Evolutionary conservation across 2,888 invertebrate species (phyloP), one percentile per base, ranked within the genome.

Genomic region (Tridacna crocea): DNA sequence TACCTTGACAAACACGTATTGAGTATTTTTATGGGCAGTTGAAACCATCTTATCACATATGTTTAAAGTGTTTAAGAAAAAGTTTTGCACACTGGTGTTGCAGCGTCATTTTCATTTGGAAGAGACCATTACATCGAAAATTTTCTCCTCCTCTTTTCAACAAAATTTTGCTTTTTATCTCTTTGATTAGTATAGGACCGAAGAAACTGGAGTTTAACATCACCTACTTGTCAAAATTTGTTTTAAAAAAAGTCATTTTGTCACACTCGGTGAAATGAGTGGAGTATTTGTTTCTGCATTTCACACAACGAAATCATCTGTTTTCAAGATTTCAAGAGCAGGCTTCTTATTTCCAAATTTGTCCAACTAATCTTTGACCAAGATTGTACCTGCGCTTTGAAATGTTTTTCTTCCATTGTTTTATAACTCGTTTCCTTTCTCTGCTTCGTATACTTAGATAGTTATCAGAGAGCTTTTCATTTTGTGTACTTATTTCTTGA

Each of bases 41-140:
- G 61, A 48, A 36, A 79, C 66, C 73, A 60, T 79, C 60, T 79
- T 75, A 60, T 27, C 51, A 55, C 75, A 75, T 8, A 75, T 75
- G 27, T 26, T 61, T 2, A 79, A 46, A 19, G 79, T 79, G 13
- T 79, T 51, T 17, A 75, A 55, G 26, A 79, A 79, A 70, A 75
- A 75, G 74, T 75, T 65, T 79, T 79, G 75, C 79, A 79, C 10
- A 79, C 74, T 36, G 55, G 66, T 13, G 55, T 26, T 47, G n/a
- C 65, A 3, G 61, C 24, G 2, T 61, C 22, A 11, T 61, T 61
- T n/a, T 22, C 61, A 3, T 65, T 65, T n/a, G 74, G 73, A 12
- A 74, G 72, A 36, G 74, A 58, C 74, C 75, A 79, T 0, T 47
- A 58, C 75, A 75, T 61, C 46, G 74, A 75, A 47, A n/a, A 58